Conservation (phyloP, 2,113 vertebrate genomes). For the Chrysochloris asiatica region DNA sequence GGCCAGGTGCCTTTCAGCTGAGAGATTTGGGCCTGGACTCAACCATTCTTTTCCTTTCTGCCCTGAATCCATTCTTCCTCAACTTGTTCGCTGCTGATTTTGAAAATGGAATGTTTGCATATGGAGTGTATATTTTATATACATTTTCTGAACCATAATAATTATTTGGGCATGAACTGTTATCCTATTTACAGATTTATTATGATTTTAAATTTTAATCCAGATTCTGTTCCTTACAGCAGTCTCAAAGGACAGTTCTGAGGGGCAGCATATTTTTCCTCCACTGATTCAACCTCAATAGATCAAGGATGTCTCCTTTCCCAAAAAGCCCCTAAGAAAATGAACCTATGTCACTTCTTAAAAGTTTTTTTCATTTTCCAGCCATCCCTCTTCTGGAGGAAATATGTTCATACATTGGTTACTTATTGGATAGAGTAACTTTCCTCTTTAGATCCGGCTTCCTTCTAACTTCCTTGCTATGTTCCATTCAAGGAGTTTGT, state of each 20-base stretch:
- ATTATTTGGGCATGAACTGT: background rate
- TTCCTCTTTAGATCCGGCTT: background rate
- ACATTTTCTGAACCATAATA: background rate
- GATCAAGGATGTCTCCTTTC: background rate
- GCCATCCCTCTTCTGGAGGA: background rate
- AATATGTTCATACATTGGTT: background rate
- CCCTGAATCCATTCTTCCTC: background rate
- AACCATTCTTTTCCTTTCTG: background rate
- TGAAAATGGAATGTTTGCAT: background rate
- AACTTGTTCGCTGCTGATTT: background rate
- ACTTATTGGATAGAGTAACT: background rate
- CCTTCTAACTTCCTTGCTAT: background rate
- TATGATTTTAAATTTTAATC: conserved; percentile 11
- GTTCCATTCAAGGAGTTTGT: background rate
- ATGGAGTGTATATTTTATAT: background rate
- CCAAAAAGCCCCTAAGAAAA: background rate
- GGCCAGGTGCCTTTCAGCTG: background rate
- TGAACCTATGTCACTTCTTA: background rate
- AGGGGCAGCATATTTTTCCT: background rate
- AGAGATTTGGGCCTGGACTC: background rate
- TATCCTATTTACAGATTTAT: background rate
- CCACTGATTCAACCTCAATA: background rate
- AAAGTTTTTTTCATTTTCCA: background rate
- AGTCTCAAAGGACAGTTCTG: background rate
- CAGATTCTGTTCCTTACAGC: background rate